These are phyloP conservation scores for Enteromius afrohamiltoni DNA, from an alignment of 2,797 vertebrate genomes.

Conservation along the genomic window DNA sequence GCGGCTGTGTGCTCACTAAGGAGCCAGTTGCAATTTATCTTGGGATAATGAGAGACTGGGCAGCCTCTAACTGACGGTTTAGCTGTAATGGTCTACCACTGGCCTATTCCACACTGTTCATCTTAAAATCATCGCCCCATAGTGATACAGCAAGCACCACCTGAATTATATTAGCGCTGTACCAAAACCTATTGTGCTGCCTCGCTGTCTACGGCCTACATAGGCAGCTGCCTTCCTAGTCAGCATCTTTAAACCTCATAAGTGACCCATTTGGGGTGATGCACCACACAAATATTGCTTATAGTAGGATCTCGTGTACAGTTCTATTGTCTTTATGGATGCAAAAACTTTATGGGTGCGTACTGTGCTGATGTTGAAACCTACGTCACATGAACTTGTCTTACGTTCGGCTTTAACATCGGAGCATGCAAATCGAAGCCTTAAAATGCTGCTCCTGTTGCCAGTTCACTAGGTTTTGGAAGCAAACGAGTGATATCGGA, in stretches of 20 bases:
- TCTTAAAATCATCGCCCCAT: constrained; percentile 55
- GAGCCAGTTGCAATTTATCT: constrained; percentile 55
- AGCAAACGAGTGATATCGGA: background rate
- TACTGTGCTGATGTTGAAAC: background rate
- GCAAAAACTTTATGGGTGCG: background rate
- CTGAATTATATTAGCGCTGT: background rate
- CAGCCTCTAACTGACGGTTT: constrained; percentile 59
- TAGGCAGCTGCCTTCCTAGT: background rate
- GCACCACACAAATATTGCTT: background rate
- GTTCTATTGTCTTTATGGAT: background rate
- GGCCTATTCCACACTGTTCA: constrained; percentile 55
- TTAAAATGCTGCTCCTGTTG: constrained; percentile 6
- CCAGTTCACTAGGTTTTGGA: background rate
- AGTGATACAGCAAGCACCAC: constrained; percentile 54
- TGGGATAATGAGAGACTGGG: constrained; percentile 60
- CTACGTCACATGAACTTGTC: background rate
- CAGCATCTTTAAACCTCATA: constrained; percentile 13
- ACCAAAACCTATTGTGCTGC: constrained; percentile 1
- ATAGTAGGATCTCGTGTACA: background rate
- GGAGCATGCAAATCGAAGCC: background rate
- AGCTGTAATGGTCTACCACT: constrained; percentile 61
- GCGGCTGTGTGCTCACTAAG: constrained; percentile 60
- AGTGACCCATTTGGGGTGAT: background rate
- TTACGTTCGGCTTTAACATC: background rate
- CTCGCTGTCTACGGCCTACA: background rate